A percentile compares a stretch with the other conserved stretches of the same genome.
Conservation (phyloP, 1,140 invertebrate species). For the Maniola jurtina region DNA sequence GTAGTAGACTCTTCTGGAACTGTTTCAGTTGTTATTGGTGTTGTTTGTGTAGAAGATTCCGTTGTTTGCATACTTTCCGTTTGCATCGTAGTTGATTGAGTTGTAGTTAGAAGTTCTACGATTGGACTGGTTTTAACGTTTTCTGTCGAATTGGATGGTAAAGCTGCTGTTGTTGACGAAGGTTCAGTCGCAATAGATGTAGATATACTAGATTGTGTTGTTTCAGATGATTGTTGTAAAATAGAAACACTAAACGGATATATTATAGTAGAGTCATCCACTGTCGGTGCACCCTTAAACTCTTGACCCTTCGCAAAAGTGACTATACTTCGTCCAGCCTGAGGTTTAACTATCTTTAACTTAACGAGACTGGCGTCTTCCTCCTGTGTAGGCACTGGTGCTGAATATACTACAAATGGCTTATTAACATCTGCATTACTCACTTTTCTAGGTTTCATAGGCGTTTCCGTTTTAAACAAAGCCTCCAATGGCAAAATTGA, state of each 20-base stretch:
- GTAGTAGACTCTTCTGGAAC: constrained; percentile 55
- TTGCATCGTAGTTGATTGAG: constrained; percentile 28
- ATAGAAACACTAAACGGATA: constrained; percentile 61
- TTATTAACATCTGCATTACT: constrained; percentile 47
- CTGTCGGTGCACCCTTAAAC: constrained; percentile 52
- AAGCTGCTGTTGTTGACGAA: constrained; percentile 1
- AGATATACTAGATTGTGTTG: constrained; percentile 15
- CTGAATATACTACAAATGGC: constrained; percentile 75
- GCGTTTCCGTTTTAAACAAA: constrained; percentile 79
- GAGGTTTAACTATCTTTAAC: constrained; percentile 57
- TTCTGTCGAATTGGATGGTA: constrained; percentile 27
- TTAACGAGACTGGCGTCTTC: constrained; percentile 60
- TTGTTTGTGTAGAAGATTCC: constrained; percentile 39
- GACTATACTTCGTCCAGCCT: constrained; percentile 51
- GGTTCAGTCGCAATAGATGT: constrained; percentile 19
- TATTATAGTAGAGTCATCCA: constrained; percentile 43
- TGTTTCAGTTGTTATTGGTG: constrained; percentile 51
- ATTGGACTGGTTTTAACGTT: constrained; percentile 49
- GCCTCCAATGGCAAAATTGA: constrained; percentile 83
- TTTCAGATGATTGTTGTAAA: constrained; percentile 40
- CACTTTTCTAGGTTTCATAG: constrained; percentile 45
- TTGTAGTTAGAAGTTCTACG: constrained; percentile 56
- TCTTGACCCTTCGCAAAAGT: constrained; percentile 68
- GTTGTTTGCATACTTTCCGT: constrained; percentile 38
- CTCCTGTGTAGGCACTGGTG: constrained; percentile 49